Evolutionary conservation across 2,888 invertebrate genomes (phyloP), one percentile per base, ranked within the genome.

Genomic region (Apamea crenata): DNA sequence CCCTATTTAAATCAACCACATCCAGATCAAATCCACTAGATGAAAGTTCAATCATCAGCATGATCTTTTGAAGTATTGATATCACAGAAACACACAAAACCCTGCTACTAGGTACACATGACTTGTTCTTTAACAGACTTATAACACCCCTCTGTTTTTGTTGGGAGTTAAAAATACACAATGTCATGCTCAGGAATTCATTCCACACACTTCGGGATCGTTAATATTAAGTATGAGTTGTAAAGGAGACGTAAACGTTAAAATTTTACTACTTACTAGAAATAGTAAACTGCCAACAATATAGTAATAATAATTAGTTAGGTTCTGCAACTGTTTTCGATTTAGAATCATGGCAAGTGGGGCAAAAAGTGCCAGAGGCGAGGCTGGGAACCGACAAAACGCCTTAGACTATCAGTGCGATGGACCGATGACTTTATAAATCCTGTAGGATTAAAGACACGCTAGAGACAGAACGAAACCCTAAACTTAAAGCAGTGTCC

Each of bases 141-240:
- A 7, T 53, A 53, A 21, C 21, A 53, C 53, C 21, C 21, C 53
- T 53, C 21, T 8, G 53, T 21, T 53, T 21, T 21, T 21, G 21
- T 53, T 8, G 53, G 8, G 53, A 3, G 53, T 53, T 53, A 69
- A 69, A 78, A 81, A 81, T 81, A 81, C 47, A 65, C 56, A 25
- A 25, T 77, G 84, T 83, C 68, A 68, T 21, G 67, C 78, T 68
- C 32, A 47, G 36, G 63, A 84, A 81, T 59, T n/a, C 14, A 50
- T 69, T 65, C 29, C 44, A 12, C 68, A 56, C 53, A 32, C 36
- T 47, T 47, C 56, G 47, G 25, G n/a, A 21, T 68, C 61, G n/a
- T 63, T 83, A 80, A 44, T 56, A 61, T 67, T 29, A 6, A 36
- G n/a, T 50, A 50, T n/a, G 25, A 16, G 47, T 83, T 32, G 36